Evolutionary conservation across 2,797 vertebrate species (phyloP), one percentile per base, ranked within the genome.

Genomic region (Diplodus sargus): DNA sequence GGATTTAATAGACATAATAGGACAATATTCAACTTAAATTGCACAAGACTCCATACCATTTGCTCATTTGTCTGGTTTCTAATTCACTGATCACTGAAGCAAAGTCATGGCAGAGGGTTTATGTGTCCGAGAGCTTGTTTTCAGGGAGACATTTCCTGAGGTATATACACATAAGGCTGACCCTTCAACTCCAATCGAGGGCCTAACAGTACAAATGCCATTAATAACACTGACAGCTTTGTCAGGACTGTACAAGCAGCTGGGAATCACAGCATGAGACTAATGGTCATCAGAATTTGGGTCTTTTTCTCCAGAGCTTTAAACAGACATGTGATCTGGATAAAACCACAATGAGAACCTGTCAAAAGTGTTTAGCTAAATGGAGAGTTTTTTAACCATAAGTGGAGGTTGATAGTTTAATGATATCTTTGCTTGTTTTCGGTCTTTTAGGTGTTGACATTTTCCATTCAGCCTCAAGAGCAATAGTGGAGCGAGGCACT

Each of bases 61-160:
- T 70, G 25, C 49, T 54, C 72, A 34, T 22, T 45, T 54, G 58
- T 78, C 49, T 85, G 76, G 58, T 72, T 56, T 83, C 71, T 58
- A 28, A 52, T 49, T 39, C 28, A 60, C 66, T 39, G 34, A 54
- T 43, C 18, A 30, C 12, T 49, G 49, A 67, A 78, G n/a, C 30
- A 58, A 62, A 70, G 39, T 63, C 23, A 76, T 63, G 70, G 64
- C 52, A 72, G 17, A 34, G 39, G 16, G 51, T 76, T 78, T 43
- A 62, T 59, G 60, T 71, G 51, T 66, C 74, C 66, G 65, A 74
- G 53, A 18, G 53, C 22, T 47, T 39, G 28, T 77, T 78, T 79
- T 76, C 9, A 45, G 23, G 25, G 14, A 49, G 47, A 68, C 39
- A 43, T 84, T 84, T 79, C 72, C 70, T 43, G 61, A 66, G 16